phyloP scores from a whole-genome alignment of 2,797 vertebrate genomes.

The Garrulus glandarius region DNA sequence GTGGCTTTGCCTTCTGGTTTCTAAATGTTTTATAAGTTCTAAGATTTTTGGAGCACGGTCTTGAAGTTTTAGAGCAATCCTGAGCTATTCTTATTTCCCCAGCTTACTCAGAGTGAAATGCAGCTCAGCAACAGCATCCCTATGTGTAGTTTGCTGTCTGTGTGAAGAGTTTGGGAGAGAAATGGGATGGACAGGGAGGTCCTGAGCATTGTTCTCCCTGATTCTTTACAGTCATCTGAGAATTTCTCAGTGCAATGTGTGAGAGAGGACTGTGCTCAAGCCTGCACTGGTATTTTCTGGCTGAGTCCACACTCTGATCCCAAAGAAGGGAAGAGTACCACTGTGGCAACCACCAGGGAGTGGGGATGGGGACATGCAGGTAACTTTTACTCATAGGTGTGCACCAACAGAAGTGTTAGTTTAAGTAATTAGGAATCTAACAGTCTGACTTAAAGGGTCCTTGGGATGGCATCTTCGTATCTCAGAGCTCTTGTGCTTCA shows the following conservation, averaged over 20 bases:
- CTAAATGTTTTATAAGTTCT: background rate
- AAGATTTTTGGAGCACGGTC: background rate
- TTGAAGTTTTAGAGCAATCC: background rate
- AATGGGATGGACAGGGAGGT: background rate
- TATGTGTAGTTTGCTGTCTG: background rate
- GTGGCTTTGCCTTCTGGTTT: background rate
- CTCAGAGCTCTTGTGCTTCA: background rate
- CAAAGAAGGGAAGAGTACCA: background rate
- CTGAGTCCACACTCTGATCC: background rate
- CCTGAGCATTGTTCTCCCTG: background rate
- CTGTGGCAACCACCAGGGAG: background rate
- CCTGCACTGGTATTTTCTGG: background rate
- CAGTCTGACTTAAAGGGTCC: background rate
- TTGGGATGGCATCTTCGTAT: background rate
- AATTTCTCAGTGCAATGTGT: background rate
- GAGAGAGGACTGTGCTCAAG: background rate
- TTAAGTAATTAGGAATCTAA: background rate
- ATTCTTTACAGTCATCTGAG: background rate
- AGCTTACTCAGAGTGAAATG: background rate
- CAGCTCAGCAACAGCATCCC: background rate
- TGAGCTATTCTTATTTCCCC: background rate
- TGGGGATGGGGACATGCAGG: background rate
- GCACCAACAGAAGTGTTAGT: background rate
- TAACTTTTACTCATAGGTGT: background rate
- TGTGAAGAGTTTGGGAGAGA: background rate